A percentile compares a stretch with the other conserved stretches of the same genome.
These are phyloP conservation scores for Tarsius wallacei DNA, from an alignment of 2,797 vertebrate species.

Conservation along the genomic window DNA sequence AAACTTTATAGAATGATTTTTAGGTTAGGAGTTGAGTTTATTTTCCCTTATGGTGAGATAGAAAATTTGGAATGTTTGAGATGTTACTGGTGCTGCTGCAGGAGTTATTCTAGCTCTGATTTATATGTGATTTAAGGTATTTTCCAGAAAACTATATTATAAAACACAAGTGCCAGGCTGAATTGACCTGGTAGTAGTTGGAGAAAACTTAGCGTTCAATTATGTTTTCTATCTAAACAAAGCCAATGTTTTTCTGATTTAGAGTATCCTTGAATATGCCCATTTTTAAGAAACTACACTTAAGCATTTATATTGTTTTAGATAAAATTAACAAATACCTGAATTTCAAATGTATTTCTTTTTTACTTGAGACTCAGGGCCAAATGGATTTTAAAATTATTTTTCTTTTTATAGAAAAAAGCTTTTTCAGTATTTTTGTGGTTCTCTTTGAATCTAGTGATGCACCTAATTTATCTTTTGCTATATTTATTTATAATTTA, in stretches of 20 bases:
- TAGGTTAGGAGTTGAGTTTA: not conserved
- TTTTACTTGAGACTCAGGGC: too few species aligned
- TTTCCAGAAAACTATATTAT: not conserved
- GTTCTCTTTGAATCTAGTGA: not conserved
- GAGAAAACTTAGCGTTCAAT: not conserved
- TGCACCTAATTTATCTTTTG: not conserved
- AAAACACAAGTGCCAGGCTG: not conserved
- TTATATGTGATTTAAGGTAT: not conserved
- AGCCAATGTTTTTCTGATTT: not conserved
- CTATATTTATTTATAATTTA: not conserved
- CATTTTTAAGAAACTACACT: not conserved
- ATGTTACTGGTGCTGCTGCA: not conserved
- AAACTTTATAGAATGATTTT: not conserved
- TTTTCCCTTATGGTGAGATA: fast-evolving
- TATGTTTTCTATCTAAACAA: not conserved
- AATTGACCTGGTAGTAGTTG: too few species aligned
- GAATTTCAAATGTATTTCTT: not conserved
- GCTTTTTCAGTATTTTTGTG: not conserved
- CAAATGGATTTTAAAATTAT: not conserved
- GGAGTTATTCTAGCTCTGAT: not conserved
- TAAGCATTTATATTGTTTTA: not conserved
- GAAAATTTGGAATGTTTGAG: too few species aligned
- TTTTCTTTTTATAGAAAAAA: not conserved
- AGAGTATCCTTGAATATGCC: not conserved
- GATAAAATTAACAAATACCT: not conserved